These are phyloP conservation scores for Barnardius zonarius DNA, from an alignment of 2,113 vertebrate genomes.

Conservation along the genomic window DNA sequence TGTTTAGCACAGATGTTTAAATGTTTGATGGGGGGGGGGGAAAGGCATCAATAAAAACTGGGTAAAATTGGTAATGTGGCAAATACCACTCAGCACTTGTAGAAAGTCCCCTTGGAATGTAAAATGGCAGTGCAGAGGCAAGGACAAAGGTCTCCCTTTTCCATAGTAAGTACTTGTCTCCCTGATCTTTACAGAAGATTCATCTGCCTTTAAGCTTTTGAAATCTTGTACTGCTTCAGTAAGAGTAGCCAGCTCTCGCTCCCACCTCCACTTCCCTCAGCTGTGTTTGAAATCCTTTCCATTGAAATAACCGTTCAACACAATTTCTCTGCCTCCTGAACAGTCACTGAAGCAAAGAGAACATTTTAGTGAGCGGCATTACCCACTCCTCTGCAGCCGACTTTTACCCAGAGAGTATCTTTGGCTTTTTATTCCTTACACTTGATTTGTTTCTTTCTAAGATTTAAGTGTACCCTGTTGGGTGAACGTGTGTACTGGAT, in stretches of 20 bases:
- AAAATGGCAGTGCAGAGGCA: neutral
- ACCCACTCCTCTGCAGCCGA: neutral
- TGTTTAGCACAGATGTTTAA: neutral
- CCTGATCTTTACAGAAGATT: neutral
- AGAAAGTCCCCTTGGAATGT: neutral
- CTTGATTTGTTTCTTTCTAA: neutral
- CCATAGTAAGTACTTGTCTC: neutral
- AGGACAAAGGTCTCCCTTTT: neutral
- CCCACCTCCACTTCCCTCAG: neutral
- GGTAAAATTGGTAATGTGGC: neutral
- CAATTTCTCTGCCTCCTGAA: neutral
- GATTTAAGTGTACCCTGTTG: neutral
- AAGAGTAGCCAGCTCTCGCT: neutral
- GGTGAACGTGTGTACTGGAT: neutral
- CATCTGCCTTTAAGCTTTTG: neutral
- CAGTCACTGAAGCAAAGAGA: neutral
- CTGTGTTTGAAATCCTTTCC: neutral
- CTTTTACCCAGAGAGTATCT: neutral
- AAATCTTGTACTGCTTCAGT: neutral
- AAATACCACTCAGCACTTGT: neutral
- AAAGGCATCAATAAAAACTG: neutral
- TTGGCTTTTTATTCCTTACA: neutral
- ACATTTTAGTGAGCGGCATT: neutral
- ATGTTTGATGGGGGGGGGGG: accelerated
- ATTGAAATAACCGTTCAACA: neutral